These are phyloP conservation scores for Drosophila pseudoananassae DNA, from an alignment of 1,140 invertebrate species.

Conservation along the genomic window DNA sequence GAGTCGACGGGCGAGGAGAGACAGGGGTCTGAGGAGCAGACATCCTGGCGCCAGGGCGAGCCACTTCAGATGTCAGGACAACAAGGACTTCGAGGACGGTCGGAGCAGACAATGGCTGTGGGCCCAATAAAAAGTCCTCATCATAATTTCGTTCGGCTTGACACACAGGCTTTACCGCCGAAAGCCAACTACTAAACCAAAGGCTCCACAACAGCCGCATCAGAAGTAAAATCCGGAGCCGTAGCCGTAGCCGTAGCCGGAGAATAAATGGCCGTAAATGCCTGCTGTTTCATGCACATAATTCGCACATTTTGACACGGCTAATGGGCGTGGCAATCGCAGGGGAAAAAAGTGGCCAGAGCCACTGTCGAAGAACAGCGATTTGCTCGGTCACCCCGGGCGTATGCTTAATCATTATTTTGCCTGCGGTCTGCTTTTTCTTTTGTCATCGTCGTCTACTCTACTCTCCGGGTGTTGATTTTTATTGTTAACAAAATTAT, in stretches of 20 bases:
- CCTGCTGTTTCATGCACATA: slow-evolving; percentile 67
- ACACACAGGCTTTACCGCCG: not conserved
- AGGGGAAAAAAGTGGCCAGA: not conserved
- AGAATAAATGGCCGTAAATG: slow-evolving; percentile 66
- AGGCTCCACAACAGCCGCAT: slow-evolving; percentile 1
- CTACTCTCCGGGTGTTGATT: slow-evolving; percentile 62
- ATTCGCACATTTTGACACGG: slow-evolving; percentile 74
- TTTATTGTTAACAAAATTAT: slow-evolving; percentile 76
- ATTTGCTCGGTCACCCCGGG: slow-evolving; percentile 37
- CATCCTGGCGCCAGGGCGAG: slow-evolving; percentile 29
- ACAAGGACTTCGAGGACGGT: slow-evolving; percentile 41
- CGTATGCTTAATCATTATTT: slow-evolving; percentile 74
- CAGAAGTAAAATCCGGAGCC: slow-evolving; percentile 20
- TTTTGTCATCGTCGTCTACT: slow-evolving; percentile 30
- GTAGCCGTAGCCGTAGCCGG: not conserved
- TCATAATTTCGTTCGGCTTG: slow-evolving; percentile 67
- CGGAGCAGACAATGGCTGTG: slow-evolving; percentile 58
- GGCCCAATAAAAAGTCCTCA: slow-evolving; percentile 73
- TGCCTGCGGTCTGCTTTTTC: slow-evolving; percentile 41
- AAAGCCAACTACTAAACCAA: slow-evolving; percentile 38
- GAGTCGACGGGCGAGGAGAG: slow-evolving; percentile 46
- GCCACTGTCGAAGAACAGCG: slow-evolving; percentile 1
- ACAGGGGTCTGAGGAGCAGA: not conserved
- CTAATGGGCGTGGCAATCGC: slow-evolving; percentile 66
- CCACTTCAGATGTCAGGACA: slow-evolving; percentile 53